Base-by-base conservation (phyloP, 2,113 vertebrate genomes). In the Orientallactaga bullata region DNA sequence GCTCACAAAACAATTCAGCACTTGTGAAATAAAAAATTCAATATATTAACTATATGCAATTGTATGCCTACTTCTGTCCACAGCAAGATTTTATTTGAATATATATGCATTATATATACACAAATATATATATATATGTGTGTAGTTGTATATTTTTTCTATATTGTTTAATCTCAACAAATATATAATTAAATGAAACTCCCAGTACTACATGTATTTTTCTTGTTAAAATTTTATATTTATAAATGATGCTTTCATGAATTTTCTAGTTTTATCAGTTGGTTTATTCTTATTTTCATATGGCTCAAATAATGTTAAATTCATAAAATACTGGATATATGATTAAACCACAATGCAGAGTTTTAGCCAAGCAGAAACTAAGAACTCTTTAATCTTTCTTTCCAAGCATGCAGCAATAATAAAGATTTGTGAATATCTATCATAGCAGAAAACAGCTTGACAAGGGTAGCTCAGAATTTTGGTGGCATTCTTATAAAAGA, bases 381-480 rank as follows among this genome's bases (percentile, higher is more conserved):
- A 89, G 90, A 91, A 84, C 47, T 92, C 51, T 93, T 87, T 86
- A 95, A 94, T 96, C 65, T 91, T 95, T 88, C 74, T 65, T 85
- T 95, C 65, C 28, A 88, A 95, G 77, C 92, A 77, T 47, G 86
- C 11, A n/a, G 65, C 51, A 69, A 90, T 92, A 95, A 94, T 94
- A 96, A 95, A 95, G 95, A 96, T 94, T 94, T 96, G 92, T 96
- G 88, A 80, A 84, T 91, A 73, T 78, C 77, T 87, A 83, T 23
- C n/a, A 26, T 55, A 89, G 83, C 71, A 63, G 60, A 92, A 61
- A 94, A 90, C 86, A 94, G 82, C 88, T 90, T 95, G 93, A 90
- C 21, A 74, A 92, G 91, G 74, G 92, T 12, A 76, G 89, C 61
- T 90, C 47, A 88, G 95, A 94, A 96, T 92, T 60, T 81, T 1